These are phyloP conservation scores for Calameuta filiformis DNA, from an alignment of 2,888 invertebrate genomes.

Conservation along the genomic window DNA sequence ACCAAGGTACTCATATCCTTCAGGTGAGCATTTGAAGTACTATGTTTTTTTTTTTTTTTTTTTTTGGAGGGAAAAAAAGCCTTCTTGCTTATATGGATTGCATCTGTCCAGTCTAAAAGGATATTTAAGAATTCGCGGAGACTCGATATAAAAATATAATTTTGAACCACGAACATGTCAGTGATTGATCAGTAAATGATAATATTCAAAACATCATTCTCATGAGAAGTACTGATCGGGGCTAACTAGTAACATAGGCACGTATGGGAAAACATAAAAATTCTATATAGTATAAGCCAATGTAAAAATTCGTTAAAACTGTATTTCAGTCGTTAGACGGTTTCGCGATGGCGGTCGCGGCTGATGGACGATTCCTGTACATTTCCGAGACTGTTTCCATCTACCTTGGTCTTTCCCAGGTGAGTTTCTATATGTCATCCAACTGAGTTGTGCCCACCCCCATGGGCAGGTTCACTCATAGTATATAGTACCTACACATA, in stretches of 20 bases:
- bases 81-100: neutral
- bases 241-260: neutral
- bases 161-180: neutral
- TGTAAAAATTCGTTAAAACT: constrained; percentile 25
- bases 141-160: neutral
- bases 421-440: constrained; percentile 68
- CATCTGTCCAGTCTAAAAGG: neutral
- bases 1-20: constrained; percentile 97
- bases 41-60: neutral
- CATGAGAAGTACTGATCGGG: neutral
- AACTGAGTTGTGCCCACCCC: constrained; percentile 18
- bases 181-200: neutral
- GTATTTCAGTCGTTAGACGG: constrained; percentile 93
- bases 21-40: constrained; percentile 74
- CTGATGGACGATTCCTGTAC: constrained; percentile 97
- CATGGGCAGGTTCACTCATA: constrained; percentile 15
- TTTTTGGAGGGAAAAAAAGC: neutral
- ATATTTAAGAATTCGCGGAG: neutral
- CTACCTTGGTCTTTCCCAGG: constrained; percentile 99
- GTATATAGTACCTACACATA: neutral
- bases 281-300: neutral
- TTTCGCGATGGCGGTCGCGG: constrained; percentile 94
- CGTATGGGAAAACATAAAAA: neutral
- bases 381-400: constrained; percentile 99
- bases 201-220: neutral